Evolutionary conservation across 1,140 invertebrate species (phyloP).

Genomic region (Gryon sp.): DNA sequence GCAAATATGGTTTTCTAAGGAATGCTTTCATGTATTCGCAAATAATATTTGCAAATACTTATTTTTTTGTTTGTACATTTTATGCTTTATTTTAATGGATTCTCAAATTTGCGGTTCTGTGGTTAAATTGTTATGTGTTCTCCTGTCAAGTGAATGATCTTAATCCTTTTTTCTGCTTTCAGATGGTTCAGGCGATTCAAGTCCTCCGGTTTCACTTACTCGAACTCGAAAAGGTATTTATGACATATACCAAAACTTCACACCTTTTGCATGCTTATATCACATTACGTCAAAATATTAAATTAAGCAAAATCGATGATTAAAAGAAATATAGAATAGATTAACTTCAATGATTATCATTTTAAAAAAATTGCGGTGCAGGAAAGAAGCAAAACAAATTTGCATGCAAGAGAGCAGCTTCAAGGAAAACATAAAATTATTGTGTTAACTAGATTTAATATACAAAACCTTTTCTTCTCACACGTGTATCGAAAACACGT

Average conservation of each 20-base stretch:
- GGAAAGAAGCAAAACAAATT: too few relatives aligned
- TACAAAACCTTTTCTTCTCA: too few relatives aligned
- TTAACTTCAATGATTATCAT: too few relatives aligned
- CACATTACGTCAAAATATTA: slow-evolving; percentile 39
- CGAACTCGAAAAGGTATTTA: slow-evolving; percentile 99
- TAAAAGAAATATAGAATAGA: too few relatives aligned
- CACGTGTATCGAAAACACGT: too few relatives aligned
- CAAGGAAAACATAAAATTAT: too few relatives aligned
- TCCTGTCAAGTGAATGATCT: slow-evolving; percentile 26
- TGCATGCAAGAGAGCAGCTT: too few relatives aligned
- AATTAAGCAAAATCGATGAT: neutral
- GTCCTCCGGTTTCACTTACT: slow-evolving; percentile 99
- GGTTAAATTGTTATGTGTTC: slow-evolving; percentile 22
- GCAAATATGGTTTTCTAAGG: slow-evolving; percentile 3
- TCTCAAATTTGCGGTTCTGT: slow-evolving; percentile 51
- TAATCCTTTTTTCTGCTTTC: slow-evolving; percentile 82
- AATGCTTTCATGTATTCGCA: too few relatives aligned
- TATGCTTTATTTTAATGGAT: slow-evolving; percentile 33
- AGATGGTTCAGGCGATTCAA: slow-evolving; percentile 99
- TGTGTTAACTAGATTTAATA: too few relatives aligned
- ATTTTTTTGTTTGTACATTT: slow-evolving; percentile 1
- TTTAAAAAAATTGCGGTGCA: too few relatives aligned
- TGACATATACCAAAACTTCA: slow-evolving; percentile 38
- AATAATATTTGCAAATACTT: too few relatives aligned
- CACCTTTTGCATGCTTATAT: slow-evolving; percentile 42